These are phyloP conservation scores for Nilaparvata lugens DNA, from an alignment of 1,140 invertebrate genomes.

Conservation along the genomic window DNA sequence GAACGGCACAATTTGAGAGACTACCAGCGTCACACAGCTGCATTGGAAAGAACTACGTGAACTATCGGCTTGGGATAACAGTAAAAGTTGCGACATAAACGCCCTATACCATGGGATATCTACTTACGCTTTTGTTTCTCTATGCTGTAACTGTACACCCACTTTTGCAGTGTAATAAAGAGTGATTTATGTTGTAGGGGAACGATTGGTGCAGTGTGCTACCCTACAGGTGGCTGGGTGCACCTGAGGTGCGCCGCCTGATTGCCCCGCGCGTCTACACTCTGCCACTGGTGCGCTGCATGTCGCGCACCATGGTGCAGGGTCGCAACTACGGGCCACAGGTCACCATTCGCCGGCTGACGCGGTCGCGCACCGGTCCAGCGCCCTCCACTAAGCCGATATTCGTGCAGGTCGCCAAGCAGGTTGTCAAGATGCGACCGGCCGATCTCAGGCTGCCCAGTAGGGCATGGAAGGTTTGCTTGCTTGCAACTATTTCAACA, in stretches of 20 bases:
- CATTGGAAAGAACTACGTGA: too few species aligned
- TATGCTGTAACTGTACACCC: too few species aligned
- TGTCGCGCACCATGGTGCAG: slow-evolving; percentile 58
- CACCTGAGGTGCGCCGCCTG: slow-evolving; percentile 42
- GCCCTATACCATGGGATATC: too few species aligned
- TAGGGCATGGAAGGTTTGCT: slow-evolving; percentile 53
- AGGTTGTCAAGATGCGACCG: slow-evolving; percentile 50
- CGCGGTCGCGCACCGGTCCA: slow-evolving; percentile 30
- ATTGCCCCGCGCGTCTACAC: slow-evolving; percentile 51
- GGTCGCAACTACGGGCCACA: slow-evolving; percentile 57
- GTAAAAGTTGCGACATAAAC: too few species aligned
- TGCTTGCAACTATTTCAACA: too few species aligned
- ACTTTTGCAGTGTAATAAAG: neutral
- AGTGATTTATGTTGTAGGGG: slow-evolving; percentile 31
- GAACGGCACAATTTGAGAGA: too few species aligned
- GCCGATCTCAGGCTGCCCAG: slow-evolving; percentile 50
- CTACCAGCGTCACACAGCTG: too few species aligned
- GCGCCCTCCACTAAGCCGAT: slow-evolving; percentile 45
- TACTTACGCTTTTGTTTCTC: too few species aligned
- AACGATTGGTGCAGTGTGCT: slow-evolving; percentile 33
- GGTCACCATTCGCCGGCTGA: slow-evolving; percentile 51
- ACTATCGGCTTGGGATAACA: too few species aligned
- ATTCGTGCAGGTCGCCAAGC: slow-evolving; percentile 52
- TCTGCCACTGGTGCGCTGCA: slow-evolving; percentile 50
- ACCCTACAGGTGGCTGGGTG: slow-evolving; percentile 38